These are phyloP conservation scores for Parasteatoda tepidariorum DNA, from an alignment of 1,140 invertebrate genomes.

Conservation along the genomic window DNA sequence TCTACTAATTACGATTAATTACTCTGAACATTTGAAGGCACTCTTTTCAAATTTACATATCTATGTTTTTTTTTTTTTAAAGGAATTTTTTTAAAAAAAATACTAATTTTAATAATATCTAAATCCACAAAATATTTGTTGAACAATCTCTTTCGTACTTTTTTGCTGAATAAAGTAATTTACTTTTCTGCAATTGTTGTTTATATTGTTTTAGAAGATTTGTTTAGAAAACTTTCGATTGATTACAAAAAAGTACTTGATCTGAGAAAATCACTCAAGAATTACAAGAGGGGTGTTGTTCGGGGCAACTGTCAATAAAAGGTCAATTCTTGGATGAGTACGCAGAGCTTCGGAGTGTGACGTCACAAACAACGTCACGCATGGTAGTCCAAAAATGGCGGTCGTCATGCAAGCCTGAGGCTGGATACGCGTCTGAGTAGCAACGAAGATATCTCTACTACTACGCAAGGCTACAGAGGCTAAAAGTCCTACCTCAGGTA, in stretches of 20 bases:
- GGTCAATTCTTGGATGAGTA: slow-evolving; percentile 46
- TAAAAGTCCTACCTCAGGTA: slow-evolving; percentile 44
- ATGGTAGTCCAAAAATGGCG: slow-evolving; percentile 48
- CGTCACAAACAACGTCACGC: slow-evolving; percentile 56
- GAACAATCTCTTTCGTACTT: background rate
- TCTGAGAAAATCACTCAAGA: slow-evolving; percentile 13
- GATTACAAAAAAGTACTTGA: background rate
- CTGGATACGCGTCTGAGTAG: slow-evolving; percentile 47
- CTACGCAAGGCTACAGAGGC: slow-evolving; percentile 11
- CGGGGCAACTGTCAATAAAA: slow-evolving; percentile 33
- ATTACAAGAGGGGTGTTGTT: background rate
- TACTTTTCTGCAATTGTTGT: background rate
- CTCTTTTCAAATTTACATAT: no score
- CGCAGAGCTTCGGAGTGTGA: slow-evolving; percentile 41
- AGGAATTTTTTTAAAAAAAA: background rate
- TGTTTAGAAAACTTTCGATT: background rate
- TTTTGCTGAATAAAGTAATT: background rate
- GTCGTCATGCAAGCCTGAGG: slow-evolving; percentile 39
- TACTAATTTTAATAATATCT: background rate
- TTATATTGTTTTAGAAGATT: background rate
- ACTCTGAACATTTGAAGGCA: no score
- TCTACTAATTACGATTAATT: background rate
- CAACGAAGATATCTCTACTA: slow-evolving; percentile 34
- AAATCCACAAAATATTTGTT: background rate
- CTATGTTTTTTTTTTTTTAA: no score